These are phyloP conservation scores for Callimorpha dominula DNA, from an alignment of 2,888 invertebrate species.

Conservation along the genomic window DNA sequence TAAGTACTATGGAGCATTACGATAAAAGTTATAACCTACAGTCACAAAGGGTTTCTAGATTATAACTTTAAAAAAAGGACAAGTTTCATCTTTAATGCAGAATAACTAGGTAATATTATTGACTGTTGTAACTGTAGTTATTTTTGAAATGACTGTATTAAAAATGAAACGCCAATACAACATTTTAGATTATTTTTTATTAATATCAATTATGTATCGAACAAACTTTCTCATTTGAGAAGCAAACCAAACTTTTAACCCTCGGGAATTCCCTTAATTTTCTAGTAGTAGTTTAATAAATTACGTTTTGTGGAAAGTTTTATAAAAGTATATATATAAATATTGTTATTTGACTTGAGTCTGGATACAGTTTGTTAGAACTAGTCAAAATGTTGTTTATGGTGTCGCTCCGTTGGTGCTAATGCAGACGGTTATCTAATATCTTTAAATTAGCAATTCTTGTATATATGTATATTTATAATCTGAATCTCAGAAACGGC, in stretches of 20 bases:
- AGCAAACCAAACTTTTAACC: background rate
- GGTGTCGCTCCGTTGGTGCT: background rate
- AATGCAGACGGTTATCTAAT: too few species aligned
- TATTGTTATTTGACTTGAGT: background rate
- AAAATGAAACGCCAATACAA: background rate
- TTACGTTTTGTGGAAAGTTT: background rate
- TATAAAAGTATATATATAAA: background rate
- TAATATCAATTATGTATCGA: background rate
- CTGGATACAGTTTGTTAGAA: background rate
- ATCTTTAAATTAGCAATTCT: too few species aligned
- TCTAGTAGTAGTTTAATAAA: background rate
- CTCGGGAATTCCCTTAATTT: background rate
- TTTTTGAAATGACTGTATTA: background rate
- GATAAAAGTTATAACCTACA: too few species aligned
- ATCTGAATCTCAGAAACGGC: too few species aligned
- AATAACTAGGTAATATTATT: background rate
- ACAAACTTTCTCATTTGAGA: background rate
- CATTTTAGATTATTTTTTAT: background rate
- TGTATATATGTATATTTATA: too few species aligned
- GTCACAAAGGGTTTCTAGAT: too few species aligned
- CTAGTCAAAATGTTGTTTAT: background rate
- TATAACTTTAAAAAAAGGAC: background rate
- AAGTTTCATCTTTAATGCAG: too few species aligned
- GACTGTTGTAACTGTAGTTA: background rate
- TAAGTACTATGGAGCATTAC: too few species aligned